Percentiles rank a stretch among this genome's conserved stretches.
Evolutionary conservation across 2,888 invertebrate genomes (phyloP).

Genomic region (Drosophila rubida): DNA sequence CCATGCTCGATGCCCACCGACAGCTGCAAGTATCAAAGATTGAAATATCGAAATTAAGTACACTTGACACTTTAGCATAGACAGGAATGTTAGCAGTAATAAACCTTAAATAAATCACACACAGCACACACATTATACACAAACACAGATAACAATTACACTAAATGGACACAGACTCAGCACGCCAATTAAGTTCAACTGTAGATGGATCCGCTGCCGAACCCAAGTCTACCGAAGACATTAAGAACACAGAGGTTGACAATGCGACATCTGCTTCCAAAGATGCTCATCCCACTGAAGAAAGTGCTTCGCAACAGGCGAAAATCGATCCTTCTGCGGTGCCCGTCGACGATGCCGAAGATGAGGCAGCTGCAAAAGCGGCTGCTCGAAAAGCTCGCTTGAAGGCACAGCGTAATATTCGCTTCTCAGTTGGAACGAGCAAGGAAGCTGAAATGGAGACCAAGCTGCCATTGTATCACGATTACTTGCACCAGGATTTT

Average conservation of each 20-base stretch:
- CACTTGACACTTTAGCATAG: background rate
- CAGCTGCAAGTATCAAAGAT: conserved; percentile 85
- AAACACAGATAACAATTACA: background rate
- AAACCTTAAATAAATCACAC: background rate
- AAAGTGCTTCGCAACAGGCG: too few species aligned
- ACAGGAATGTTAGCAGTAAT: background rate
- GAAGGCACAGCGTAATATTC: background rate
- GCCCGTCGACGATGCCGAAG: too few species aligned
- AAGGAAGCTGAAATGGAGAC: too few species aligned
- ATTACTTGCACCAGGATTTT: too few species aligned
- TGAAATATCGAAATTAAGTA: background rate
- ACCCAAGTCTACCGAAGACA: background rate
- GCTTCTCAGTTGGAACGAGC: conserved; percentile 16
- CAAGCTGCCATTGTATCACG: background rate
- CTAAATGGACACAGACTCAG: background rate
- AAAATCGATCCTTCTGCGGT: too few species aligned
- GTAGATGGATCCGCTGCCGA: background rate
- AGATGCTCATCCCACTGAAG: too few species aligned
- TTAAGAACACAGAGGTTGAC: background rate
- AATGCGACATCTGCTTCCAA: background rate
- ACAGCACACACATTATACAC: conserved; percentile 1
- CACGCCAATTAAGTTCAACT: background rate
- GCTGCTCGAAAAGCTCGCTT: conserved; percentile 10
- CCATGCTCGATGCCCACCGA: conserved; percentile 91
- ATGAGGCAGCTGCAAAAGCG: background rate